Percentiles rank a stretch among this genome's conserved stretches.
Evolutionary conservation across 2,888 invertebrate species (phyloP).

Genomic region (Phyllotreta cruciferae): DNA sequence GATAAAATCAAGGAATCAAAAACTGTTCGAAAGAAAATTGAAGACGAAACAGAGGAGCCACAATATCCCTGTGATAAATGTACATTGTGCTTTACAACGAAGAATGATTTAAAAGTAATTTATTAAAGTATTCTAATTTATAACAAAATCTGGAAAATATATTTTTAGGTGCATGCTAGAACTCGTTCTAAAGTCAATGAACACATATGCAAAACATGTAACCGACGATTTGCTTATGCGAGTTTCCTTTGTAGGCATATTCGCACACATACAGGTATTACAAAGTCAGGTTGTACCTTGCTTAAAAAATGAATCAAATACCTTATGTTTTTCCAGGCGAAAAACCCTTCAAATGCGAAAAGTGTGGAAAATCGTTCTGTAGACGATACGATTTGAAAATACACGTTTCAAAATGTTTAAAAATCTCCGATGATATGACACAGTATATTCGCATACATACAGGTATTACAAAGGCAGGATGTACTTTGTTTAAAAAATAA

Average conservation of each 20-base stretch:
- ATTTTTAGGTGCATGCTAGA: slow-evolving; percentile 41
- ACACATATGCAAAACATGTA: slow-evolving; percentile 57
- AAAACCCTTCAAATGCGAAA: slow-evolving; percentile 57
- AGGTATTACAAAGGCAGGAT: slow-evolving; percentile 34
- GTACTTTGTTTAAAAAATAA: slow-evolving; percentile 23
- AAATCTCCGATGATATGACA: slow-evolving; percentile 57
- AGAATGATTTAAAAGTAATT: slow-evolving; percentile 55
- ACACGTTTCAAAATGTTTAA: slow-evolving; percentile 57
- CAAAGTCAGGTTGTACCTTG: too few species aligned
- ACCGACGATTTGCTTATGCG: slow-evolving; percentile 58
- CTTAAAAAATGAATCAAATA: too few species aligned
- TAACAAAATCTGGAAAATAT: slow-evolving; percentile 7
- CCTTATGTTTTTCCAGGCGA: slow-evolving; percentile 46
- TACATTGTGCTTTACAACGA: slow-evolving; percentile 56
- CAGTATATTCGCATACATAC: slow-evolving; percentile 58
- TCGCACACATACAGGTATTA: slow-evolving; percentile 55
- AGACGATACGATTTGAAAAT: slow-evolving; percentile 58
- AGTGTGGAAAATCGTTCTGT: slow-evolving; percentile 58
- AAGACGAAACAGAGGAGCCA: slow-evolving; percentile 57
- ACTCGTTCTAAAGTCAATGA: slow-evolving; percentile 48
- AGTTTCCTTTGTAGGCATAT: slow-evolving; percentile 59
- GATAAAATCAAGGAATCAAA: slow-evolving; percentile 22
- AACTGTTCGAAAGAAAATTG: slow-evolving; percentile 31
- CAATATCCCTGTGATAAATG: slow-evolving; percentile 59
- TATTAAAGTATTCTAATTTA: slow-evolving; percentile 3